A percentile compares a stretch with the other conserved stretches of the same genome.
Evolutionary conservation across 2,113 vertebrate genomes (phyloP).

Genomic region (Lophotis ruficrista): DNA sequence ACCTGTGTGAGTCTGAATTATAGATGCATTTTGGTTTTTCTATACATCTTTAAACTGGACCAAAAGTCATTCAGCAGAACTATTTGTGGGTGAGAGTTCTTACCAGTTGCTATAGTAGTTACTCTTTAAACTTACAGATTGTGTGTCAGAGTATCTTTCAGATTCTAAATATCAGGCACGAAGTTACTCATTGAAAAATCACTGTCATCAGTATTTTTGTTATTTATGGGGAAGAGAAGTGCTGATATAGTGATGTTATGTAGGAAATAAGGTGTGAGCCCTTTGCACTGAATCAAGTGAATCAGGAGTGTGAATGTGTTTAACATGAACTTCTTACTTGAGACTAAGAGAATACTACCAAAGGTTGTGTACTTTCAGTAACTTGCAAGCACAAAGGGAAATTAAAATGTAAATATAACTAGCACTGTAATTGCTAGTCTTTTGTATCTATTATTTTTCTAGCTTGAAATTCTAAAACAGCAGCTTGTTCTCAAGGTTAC

Average conservation of each 20-base stretch:
- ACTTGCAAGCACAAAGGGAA: slow-evolving; percentile 56
- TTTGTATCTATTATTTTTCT: slow-evolving; percentile 31
- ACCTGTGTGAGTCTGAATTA: background rate
- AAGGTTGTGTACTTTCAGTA: slow-evolving; percentile 11
- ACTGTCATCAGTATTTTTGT: background rate
- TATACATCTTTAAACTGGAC: background rate
- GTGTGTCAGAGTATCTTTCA: background rate
- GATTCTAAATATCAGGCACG: background rate
- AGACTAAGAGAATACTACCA: slow-evolving; percentile 44
- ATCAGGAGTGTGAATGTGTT: background rate
- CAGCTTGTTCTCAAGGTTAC: background rate
- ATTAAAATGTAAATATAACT: slow-evolving; percentile 25
- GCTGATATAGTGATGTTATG: background rate
- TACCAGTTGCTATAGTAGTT: background rate
- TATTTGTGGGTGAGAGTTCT: background rate
- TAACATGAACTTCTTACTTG: background rate
- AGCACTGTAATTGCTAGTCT: background rate
- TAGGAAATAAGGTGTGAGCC: background rate
- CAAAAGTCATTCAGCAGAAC: background rate
- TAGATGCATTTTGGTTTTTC: background rate
- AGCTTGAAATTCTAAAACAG: slow-evolving; percentile 2
- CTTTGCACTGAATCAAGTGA: slow-evolving; percentile 5
- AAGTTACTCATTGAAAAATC: background rate
- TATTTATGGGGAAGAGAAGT: background rate
- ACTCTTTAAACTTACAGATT: background rate